Evolutionary conservation across 2,888 invertebrate genomes (phyloP).

Genomic region (Lithophane semibrunnea): DNA sequence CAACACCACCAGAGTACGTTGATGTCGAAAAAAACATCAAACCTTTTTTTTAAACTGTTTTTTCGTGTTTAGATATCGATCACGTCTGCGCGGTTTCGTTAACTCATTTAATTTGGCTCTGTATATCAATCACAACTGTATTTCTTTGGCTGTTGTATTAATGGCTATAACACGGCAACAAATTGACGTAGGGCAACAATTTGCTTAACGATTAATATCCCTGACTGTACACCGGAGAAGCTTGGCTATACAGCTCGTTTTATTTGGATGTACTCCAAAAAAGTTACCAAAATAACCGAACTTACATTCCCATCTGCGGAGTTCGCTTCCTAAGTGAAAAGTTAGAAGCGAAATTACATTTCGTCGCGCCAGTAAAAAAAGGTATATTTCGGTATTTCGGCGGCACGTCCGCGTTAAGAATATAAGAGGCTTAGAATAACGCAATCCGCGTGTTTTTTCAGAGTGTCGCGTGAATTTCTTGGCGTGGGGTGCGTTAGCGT

Average conservation of each 20-base stretch:
- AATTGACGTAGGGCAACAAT: no score
- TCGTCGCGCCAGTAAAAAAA: slow-evolving; percentile 71
- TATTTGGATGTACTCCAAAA: slow-evolving; percentile 84
- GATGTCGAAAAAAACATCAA: no score
- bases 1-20: no score
- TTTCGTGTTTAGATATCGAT: no score
- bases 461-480: slow-evolving; percentile 72
- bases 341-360: slow-evolving; percentile 84
- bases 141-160: no score
- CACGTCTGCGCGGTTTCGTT: no score
- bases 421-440: slow-evolving; percentile 86
- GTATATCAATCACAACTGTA: not conserved
- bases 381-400: slow-evolving; percentile 69
- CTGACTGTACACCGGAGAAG: slow-evolving; percentile 37
- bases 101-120: no score
- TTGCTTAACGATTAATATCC: not conserved
- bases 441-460: slow-evolving; percentile 76
- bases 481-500: slow-evolving; percentile 68
- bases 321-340: slow-evolving; percentile 85
- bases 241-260: slow-evolving; percentile 66
- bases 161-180: not conserved
- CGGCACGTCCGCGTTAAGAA: slow-evolving; percentile 80
- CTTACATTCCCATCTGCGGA: slow-evolving; percentile 78
- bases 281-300: slow-evolving; percentile 82
- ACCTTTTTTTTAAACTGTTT: no score